These are phyloP conservation scores for Carapus acus DNA, from an alignment of 2,797 vertebrate genomes.

Conservation along the genomic window DNA sequence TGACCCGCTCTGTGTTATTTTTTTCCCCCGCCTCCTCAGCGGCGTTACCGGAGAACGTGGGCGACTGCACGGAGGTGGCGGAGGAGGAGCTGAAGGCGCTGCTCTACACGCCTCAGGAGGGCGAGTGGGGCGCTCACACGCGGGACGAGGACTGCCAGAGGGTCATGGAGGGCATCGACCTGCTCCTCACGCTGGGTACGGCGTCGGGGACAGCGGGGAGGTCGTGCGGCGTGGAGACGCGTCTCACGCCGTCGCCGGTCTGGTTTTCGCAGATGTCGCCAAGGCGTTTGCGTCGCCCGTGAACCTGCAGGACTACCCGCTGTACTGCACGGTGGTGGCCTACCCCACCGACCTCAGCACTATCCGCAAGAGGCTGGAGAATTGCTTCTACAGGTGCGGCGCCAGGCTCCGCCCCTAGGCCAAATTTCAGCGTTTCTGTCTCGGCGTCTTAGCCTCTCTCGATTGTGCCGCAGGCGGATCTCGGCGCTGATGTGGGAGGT, in stretches of 20 bases:
- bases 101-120: constrained; percentile 90
- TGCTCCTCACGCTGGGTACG: constrained; percentile 89
- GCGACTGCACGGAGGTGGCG: constrained; percentile 88
- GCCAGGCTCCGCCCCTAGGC: neutral
- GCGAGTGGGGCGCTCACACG: constrained; percentile 91
- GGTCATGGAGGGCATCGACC: constrained; percentile 84
- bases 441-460: no score
- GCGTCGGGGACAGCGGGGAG: no score
- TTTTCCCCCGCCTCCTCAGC: no score
- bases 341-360: constrained; percentile 95
- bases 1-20: no score
- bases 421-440: no score
- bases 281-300: constrained; percentile 89
- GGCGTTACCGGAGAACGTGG: constrained; percentile 86
- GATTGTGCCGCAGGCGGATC: constrained; percentile 82
- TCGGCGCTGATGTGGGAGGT: constrained; percentile 99
- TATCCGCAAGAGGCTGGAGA: constrained; percentile 88
- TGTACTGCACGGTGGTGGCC: constrained; percentile 95
- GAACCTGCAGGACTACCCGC: constrained; percentile 90
- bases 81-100: constrained; percentile 88
- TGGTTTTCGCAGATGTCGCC: constrained; percentile 81
- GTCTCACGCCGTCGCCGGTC: no score
- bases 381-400: constrained; percentile 89
- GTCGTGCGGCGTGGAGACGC: no score
- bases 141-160: constrained; percentile 92